Base-by-base conservation (phyloP, 1,140 invertebrate species). In the Cepaea nemoralis region DNA sequence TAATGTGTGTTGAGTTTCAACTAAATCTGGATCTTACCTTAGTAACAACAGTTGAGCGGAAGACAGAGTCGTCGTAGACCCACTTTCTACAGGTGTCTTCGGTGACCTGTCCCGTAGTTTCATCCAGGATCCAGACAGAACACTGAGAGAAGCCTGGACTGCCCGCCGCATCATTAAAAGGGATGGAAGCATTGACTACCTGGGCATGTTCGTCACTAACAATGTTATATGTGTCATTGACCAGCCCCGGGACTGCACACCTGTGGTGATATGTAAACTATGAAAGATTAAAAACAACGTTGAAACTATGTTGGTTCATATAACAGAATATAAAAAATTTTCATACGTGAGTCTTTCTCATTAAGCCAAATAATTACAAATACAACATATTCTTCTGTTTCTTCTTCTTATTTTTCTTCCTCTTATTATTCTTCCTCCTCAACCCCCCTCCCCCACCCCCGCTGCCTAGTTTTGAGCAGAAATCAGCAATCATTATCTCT, bases 61-160 rank as follows among this genome's bases (percentile, higher is more conserved):
- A 83, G 3, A 45, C 50, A 10, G 77, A 75, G 22, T 78, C 37
- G 63, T 83, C 82, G 35, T 83, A 83, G 14, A 83, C 82, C 40
- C 42, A 83, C 31, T 35, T 45, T 31, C 42, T 63, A 37, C 82
- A 83, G 12, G 31, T 24, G 0, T 19, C 31, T 0, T 59, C 24
- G 0, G 19, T 19, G 16, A 37, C 39, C 35, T 75, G 39, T 35
- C 35, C 59, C 19, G 76, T 74, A 19, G 19, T 45, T n/a, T 80
- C 59, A 59, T 83, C 55, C n/a, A 55, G 31, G 27, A 27, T 76
- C 24, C 40, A 10, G 39, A 83, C 40, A n/a, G 24, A 37, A 73
- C 82, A 83, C 40, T 78, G 37, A 66, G 82, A 80, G 40, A 75
- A 79, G 22, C 77, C 70, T 22, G 42, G 39, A 39, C 79, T 76